Percentiles rank a stretch among this genome's conserved stretches.
These are phyloP conservation scores for Eupithecia exiguata DNA, from an alignment of 2,888 invertebrate genomes.

Conservation along the genomic window DNA sequence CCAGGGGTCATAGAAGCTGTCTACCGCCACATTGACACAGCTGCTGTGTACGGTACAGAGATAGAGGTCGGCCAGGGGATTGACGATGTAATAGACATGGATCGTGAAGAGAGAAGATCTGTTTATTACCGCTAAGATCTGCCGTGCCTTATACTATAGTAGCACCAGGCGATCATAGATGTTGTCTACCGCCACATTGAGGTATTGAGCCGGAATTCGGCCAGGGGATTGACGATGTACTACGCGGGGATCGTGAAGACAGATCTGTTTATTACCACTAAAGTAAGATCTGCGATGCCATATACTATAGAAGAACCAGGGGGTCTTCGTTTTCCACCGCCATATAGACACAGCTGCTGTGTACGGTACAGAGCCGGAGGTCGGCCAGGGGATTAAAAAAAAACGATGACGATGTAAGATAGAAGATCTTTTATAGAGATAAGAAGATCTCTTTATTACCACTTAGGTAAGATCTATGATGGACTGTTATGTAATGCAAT, in stretches of 20 bases:
- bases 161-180: too few species aligned
- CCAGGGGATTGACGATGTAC: neutral
- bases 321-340: slow-evolving; percentile 62
- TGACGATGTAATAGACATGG: slow-evolving; percentile 77
- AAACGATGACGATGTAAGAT: too few species aligned
- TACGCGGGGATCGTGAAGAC: too few species aligned
- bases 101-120: slow-evolving; percentile 80
- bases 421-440: too few species aligned
- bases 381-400: slow-evolving; percentile 84
- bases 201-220: too few species aligned
- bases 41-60: slow-evolving; percentile 84
- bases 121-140: slow-evolving; percentile 83
- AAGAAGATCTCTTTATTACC: slow-evolving; percentile 83
- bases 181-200: too few species aligned
- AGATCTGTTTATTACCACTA: too few species aligned
- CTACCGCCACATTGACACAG: slow-evolving; percentile 87
- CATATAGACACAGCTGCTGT: slow-evolving; percentile 86
- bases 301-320: too few species aligned
- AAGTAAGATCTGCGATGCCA: too few species aligned
- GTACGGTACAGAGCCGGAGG: slow-evolving; percentile 83
- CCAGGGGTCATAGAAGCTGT: slow-evolving; percentile 70
- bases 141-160: too few species aligned
- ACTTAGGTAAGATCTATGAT: too few species aligned
- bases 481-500: too few species aligned
- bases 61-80: slow-evolving; percentile 83